Base-by-base conservation (phyloP, 30 jellyfish, hydroid and myxozoan genomes). In the Aurelia sp. region DNA sequence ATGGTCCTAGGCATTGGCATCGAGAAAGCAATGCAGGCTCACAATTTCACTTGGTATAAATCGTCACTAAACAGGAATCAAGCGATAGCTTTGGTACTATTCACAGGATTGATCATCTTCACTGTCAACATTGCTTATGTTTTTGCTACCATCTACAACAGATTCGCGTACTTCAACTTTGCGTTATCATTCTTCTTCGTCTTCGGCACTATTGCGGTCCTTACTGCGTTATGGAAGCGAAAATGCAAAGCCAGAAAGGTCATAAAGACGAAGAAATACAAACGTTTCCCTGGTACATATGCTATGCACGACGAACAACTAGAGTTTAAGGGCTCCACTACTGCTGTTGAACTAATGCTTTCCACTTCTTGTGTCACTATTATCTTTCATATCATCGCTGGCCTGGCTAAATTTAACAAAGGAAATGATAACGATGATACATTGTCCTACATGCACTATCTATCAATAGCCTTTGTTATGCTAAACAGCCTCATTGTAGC, bases 1-100 rank as follows among this genome's bases (percentile, higher is more conserved):
- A 69, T 52, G 2, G 62, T 59, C 65, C 63, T 82, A 8, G 92
- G 68, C n/a, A 59, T 82, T 21, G 92, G 86, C 17, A 55, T 82
- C 5, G 80, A 82, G 19, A 76, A 12, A 73, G 20, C 33, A n/a
- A 41, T 82, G 0, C 85, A 40, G 47, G 60, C 41, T 3, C n/a
- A 21, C 30, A 58, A 82, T 55, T 33, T 38, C 12, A 18, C 20
- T 30, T 82, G 92, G 85, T 82, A 82, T 47, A 68, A 69, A 40
- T 82, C 53, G 41, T 84, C 80, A n/a, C 21, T 82, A 33, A 82
- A 80, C 13, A 27, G 92, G 38, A 30, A 41, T 22, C 52, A 63
- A 51, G 61, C 72, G 17, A 53, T 82, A 15, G 79, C 68, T 31
- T 17, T 82, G 41, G 21, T 55, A 5, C 2, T 20, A 57, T 6